Percentiles rank a stretch among this genome's conserved stretches.
phyloP scores from a whole-genome alignment of 2,113 vertebrate species.

The Peromyscus polionotus region DNA sequence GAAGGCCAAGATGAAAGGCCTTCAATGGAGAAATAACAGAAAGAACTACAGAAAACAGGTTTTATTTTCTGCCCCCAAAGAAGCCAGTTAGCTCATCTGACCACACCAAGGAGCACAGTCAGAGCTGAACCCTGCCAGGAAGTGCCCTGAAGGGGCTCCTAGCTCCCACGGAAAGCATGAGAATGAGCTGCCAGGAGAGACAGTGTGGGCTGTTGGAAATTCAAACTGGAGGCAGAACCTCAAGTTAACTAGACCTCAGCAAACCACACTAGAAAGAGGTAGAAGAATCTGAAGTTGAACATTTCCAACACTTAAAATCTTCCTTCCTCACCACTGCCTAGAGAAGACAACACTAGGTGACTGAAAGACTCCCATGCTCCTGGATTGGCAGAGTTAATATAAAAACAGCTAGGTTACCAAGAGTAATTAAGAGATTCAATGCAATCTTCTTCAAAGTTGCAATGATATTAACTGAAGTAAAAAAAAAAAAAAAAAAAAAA shows the following conservation, averaged over 20 bases:
- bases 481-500: neutral
- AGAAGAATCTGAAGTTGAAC: neutral
- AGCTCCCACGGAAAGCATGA: neutral
- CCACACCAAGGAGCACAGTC: neutral
- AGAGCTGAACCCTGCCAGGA: neutral
- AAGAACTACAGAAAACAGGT: neutral
- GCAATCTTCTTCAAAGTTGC: neutral
- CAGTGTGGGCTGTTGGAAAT: neutral
- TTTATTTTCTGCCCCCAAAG: neutral
- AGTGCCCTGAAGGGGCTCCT: neutral
- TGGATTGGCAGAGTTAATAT: neutral
- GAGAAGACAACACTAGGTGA: neutral
- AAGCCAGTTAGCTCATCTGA: neutral
- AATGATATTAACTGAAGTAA: neutral
- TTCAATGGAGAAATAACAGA: neutral
- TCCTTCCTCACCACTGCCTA: neutral
- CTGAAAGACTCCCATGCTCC: neutral
- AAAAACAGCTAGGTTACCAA: neutral
- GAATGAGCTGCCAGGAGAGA: neutral
- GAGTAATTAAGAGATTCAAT: neutral
- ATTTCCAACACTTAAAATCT: neutral
- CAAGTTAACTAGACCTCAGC: no score
- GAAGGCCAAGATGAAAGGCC: neutral
- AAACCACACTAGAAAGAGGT: neutral
- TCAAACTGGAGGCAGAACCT: neutral